Evolutionary conservation across 2,797 vertebrate species (phyloP).

Genomic region (Dendrocincla tyrannina): DNA sequence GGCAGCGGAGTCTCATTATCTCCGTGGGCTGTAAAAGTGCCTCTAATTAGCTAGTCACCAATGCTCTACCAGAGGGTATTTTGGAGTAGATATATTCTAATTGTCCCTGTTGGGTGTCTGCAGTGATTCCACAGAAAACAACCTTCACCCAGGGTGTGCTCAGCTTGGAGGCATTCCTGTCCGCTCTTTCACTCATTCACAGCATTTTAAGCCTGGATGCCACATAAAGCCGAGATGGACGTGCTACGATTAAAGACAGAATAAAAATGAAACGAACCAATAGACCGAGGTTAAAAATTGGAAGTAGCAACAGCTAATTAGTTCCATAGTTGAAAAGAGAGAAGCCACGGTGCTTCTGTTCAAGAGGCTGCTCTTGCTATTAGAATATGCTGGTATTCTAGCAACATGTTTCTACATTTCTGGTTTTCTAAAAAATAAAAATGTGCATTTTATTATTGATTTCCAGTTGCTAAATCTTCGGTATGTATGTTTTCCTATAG

Average conservation of each 20-base stretch:
- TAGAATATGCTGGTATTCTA: not conserved
- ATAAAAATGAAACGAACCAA: slow-evolving; percentile 68
- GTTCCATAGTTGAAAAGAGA: slow-evolving; percentile 38
- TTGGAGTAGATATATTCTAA: slow-evolving; percentile 70
- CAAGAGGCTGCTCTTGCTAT: slow-evolving; percentile 10
- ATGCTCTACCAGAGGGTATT: slow-evolving; percentile 66
- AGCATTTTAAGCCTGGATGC: slow-evolving; percentile 53
- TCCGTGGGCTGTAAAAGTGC: slow-evolving; percentile 58
- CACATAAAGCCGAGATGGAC: slow-evolving; percentile 49
- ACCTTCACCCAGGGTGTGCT: slow-evolving; percentile 52
- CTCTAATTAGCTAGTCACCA: slow-evolving; percentile 72
- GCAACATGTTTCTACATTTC: not conserved
- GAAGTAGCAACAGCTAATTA: slow-evolving; percentile 63
- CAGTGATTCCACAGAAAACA: slow-evolving; percentile 69
- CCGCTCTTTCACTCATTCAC: slow-evolving; percentile 49
- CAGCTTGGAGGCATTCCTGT: slow-evolving; percentile 62
- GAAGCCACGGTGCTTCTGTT: slow-evolving; percentile 20
- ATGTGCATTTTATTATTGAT: not conserved
- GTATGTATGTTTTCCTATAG: not conserved
- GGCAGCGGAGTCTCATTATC: slow-evolving; percentile 61
- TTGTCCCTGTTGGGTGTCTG: slow-evolving; percentile 69
- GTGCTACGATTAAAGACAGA: slow-evolving; percentile 63
- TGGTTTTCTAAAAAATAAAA: not conserved
- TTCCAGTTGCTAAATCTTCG: not conserved
- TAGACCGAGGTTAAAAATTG: slow-evolving; percentile 56